A percentile compares a stretch with the other conserved stretches of the same genome.
Conservation (phyloP, 2,797 vertebrate species). For the Tokudaia muenninki region DNA sequence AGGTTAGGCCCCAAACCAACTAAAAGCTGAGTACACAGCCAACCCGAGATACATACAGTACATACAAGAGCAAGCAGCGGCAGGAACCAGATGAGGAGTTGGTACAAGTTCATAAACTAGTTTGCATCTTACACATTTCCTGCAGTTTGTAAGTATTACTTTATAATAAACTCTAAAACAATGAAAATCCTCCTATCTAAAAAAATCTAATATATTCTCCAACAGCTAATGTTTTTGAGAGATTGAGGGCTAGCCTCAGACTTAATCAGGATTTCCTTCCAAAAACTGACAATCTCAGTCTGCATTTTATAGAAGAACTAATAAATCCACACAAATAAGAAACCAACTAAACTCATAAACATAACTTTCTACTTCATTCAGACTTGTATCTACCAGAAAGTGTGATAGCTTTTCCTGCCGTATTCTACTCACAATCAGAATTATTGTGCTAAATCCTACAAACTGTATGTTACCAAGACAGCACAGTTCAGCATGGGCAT, state of each 20-base stretch:
- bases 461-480: neutral
- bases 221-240: neutral
- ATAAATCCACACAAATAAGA: neutral
- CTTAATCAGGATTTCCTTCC: neutral
- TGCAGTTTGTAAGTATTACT: neutral
- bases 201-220: neutral
- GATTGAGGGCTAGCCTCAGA: neutral
- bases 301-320: neutral
- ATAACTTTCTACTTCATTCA: neutral
- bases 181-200: neutral
- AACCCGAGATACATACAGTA: neutral
- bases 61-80: neutral
- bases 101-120: neutral
- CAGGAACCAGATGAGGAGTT: too few relatives aligned
- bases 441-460: neutral
- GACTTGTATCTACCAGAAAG: neutral
- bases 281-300: neutral
- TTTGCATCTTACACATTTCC: neutral
- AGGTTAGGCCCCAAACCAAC: neutral
- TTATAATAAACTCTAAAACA: neutral
- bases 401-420: neutral
- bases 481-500: neutral
- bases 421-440: neutral
- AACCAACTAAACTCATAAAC: neutral
- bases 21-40: neutral